These are phyloP conservation scores for Rhinoderma darwinii DNA, from an alignment of 2,113 vertebrate species.

Conservation along the genomic window DNA sequence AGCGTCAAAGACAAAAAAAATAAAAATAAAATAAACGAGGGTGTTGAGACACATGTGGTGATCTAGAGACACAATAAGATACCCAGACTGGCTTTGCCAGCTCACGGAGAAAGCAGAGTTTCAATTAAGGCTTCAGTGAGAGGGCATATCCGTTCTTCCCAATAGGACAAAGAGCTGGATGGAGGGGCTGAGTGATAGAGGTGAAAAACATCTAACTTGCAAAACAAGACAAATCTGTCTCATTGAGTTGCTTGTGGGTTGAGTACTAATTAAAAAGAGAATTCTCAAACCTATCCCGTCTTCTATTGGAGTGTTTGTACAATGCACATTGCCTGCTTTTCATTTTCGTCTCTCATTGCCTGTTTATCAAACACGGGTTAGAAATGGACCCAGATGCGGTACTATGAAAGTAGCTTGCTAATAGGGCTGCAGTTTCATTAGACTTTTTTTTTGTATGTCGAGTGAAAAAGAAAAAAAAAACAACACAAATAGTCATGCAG, in stretches of 20 bases:
- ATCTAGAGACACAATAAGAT: conserved; percentile 81
- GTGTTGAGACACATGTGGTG: conserved; percentile 86
- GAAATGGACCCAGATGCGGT: conserved; percentile 85
- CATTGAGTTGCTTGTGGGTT: conserved; percentile 82
- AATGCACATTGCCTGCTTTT: conserved; percentile 76
- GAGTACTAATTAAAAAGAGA: conserved; percentile 90
- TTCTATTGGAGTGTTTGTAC: conserved; percentile 76
- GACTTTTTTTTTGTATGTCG: not conserved
- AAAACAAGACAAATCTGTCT: conserved; percentile 91
- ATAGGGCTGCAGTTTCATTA: not conserved
- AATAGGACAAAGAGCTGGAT: conserved; percentile 88
- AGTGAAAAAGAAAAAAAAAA: no score
- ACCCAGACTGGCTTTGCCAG: conserved; percentile 86
- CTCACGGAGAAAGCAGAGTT: conserved; percentile 83
- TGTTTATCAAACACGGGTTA: conserved; percentile 86
- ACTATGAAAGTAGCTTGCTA: conserved; percentile 40
- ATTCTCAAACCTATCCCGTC: conserved; percentile 85
- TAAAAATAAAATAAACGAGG: conserved; percentile 79
- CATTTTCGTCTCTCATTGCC: conserved; percentile 84
- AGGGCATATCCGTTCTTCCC: conserved; percentile 89
- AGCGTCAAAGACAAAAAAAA: conserved; percentile 85
- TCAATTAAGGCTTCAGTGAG: conserved; percentile 94
- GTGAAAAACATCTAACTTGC: conserved; percentile 89
- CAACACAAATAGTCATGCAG: no score
- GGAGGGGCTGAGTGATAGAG: conserved; percentile 67